These are phyloP conservation scores for Stenodera caucasica DNA, from an alignment of 2,888 invertebrate genomes.

Conservation along the genomic window DNA sequence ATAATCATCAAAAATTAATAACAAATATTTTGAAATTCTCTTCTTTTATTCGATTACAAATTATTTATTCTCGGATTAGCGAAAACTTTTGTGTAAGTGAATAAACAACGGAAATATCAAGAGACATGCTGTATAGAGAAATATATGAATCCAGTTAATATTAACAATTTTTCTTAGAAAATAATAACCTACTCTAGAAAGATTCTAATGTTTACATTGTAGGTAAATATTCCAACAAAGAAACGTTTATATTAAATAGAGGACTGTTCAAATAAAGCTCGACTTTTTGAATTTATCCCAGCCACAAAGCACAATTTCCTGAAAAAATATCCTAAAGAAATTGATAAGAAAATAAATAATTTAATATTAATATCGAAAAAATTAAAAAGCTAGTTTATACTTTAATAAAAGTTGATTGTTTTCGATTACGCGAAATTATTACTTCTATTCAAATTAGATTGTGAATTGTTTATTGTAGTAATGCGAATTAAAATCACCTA, in stretches of 20 bases:
- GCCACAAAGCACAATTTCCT: neutral
- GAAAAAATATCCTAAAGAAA: neutral
- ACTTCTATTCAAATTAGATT: constrained; percentile 26
- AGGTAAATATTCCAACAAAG: constrained; percentile 3
- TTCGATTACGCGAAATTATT: constrained; percentile 20
- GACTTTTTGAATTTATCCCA: neutral
- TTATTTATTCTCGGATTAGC: too few species aligned
- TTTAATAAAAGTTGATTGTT: neutral
- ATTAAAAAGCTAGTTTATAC: neutral
- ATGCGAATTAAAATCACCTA: neutral
- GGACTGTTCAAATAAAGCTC: neutral
- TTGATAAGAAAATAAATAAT: too few species aligned
- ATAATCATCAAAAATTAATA: too few species aligned
- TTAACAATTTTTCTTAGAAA: neutral
- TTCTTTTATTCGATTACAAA: too few species aligned
- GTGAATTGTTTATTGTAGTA: constrained; percentile 13
- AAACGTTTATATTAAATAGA: neutral
- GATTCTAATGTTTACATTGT: neutral
- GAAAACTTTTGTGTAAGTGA: too few species aligned
- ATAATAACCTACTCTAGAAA: neutral
- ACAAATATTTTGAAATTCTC: too few species aligned
- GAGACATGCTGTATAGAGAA: too few species aligned
- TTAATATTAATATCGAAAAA: too few species aligned
- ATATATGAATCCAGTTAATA: neutral
- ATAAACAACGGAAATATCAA: too few species aligned